Base-by-base conservation (phyloP, 2,888 invertebrate species). In the Phyllotreta cruciferae region DNA sequence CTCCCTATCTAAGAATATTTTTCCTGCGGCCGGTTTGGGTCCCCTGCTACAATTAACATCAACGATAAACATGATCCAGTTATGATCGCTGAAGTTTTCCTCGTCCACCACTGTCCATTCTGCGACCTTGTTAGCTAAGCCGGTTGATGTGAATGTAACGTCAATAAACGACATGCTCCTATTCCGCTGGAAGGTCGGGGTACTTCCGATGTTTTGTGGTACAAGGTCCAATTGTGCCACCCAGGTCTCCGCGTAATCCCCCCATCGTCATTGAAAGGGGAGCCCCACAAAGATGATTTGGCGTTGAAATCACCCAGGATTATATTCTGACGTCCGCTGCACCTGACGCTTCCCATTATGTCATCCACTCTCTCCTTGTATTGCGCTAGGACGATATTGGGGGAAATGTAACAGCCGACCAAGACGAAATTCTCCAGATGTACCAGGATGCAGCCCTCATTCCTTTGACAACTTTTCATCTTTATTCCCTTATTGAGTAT, bases 341-440 rank as follows among this genome's bases (percentile, higher is more conserved):
- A 11, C 6, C 13, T 39, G 3, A 34, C 24, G 8, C n/a, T 7
- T 8, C 13, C 14, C 52, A 52, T 60, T 1, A 60, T 52, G 24
- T 10, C 14, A 7, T 60, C 60, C 8, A 41, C 41, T 13, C 35
- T 35, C 9, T 14, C 3, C 13, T 34, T 53, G 13, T 53, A 53
- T 34, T 5, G 1, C 3, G 50, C 42, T 7, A 42, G 1, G 9
- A 8, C 36, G 7, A 56, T 62, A 44, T 57, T 65, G 47, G 62
- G 57, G 13, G 64, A 64, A 10, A 62, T 52, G 39, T 61, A 64
- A 36, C 35, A 49, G n/a, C 56, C 41, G 6, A 60, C 24, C 24
- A 24, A 24, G 1, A 1, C 24, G 24, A 24, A 24, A 3, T 24
- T 24, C 24, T 24, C 24, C 4, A 24, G 24, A 1, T 24, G 24